Evolutionary conservation across 2,113 vertebrate species (phyloP).

Genomic region (Alexandromys fortis): DNA sequence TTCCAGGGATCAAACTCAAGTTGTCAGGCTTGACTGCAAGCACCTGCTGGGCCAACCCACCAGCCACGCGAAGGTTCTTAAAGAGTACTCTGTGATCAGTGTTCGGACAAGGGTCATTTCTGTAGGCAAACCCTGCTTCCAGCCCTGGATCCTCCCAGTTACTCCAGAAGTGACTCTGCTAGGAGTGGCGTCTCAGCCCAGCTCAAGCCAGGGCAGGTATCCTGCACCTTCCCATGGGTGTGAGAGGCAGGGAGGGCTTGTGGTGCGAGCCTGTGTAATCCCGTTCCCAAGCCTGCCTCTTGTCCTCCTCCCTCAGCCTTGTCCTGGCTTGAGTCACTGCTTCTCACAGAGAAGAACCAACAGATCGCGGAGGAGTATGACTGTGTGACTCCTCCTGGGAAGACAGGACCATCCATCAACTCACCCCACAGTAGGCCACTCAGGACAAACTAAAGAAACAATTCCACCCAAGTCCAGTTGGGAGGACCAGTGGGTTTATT

Average conservation of each 20-base stretch:
- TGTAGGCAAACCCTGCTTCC: neutral
- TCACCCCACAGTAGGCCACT: neutral
- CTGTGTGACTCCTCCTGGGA: neutral
- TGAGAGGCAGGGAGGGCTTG: neutral
- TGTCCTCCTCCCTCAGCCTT: neutral
- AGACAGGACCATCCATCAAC: too few relatives aligned
- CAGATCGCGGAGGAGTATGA: neutral
- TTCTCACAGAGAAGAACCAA: neutral
- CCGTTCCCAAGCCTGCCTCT: neutral
- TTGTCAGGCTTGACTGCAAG: neutral
- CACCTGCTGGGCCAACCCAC: neutral
- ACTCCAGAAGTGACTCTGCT: neutral
- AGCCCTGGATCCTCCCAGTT: neutral
- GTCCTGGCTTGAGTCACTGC: neutral
- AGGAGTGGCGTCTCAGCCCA: neutral
- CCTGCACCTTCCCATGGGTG: neutral
- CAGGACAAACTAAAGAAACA: neutral
- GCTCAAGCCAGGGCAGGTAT: neutral
- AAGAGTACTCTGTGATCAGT: neutral
- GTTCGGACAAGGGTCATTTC: neutral
- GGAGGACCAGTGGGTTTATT: neutral
- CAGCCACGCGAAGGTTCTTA: neutral
- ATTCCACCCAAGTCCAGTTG: neutral
- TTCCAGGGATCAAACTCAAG: neutral
- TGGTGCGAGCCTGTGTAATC: neutral